Conservation (phyloP, 1,140 invertebrate species). For the Zelostemma sp. region DNA sequence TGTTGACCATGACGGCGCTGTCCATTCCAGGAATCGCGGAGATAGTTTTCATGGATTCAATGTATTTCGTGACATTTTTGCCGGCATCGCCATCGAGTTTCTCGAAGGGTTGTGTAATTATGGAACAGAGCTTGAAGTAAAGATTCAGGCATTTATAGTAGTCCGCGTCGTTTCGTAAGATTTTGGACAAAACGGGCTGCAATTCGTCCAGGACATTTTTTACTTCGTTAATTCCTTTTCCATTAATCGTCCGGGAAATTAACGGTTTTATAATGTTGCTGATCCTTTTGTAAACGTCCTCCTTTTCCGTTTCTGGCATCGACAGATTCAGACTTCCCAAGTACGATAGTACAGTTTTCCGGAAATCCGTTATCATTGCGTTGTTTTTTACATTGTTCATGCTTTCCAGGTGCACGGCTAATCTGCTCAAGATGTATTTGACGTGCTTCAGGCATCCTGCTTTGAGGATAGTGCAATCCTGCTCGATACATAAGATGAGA, state of each 20-base stretch:
- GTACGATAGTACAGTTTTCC: slow-evolving; percentile 5
- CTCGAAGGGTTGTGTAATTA: slow-evolving; percentile 3
- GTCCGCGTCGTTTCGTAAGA: not conserved
- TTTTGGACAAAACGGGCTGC: slow-evolving; percentile 11
- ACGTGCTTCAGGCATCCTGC: not conserved
- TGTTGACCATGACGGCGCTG: slow-evolving; percentile 1
- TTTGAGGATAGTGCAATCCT: slow-evolving; percentile 16
- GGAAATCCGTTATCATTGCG: not conserved
- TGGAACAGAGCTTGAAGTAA: slow-evolving; percentile 1
- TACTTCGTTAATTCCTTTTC: slow-evolving; percentile 13
- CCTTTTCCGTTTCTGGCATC: slow-evolving; percentile 7
- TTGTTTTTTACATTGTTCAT: not conserved
- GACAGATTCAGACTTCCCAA: slow-evolving; percentile 11
- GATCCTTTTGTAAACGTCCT: slow-evolving; percentile 13
- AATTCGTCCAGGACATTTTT: slow-evolving; percentile 6
- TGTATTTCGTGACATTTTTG: not conserved
- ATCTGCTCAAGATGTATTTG: slow-evolving; percentile 2
- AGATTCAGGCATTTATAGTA: not conserved
- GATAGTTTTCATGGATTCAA: not conserved
- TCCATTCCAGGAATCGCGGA: not conserved
- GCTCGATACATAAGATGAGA: slow-evolving; percentile 5
- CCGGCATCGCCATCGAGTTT: not conserved
- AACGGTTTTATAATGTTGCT: slow-evolving; percentile 17
- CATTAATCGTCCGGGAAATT: slow-evolving; percentile 26
- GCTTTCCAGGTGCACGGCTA: slow-evolving; percentile 9